Conservation (phyloP, 2,888 invertebrate genomes). For the Salpingus planirostris region DNA sequence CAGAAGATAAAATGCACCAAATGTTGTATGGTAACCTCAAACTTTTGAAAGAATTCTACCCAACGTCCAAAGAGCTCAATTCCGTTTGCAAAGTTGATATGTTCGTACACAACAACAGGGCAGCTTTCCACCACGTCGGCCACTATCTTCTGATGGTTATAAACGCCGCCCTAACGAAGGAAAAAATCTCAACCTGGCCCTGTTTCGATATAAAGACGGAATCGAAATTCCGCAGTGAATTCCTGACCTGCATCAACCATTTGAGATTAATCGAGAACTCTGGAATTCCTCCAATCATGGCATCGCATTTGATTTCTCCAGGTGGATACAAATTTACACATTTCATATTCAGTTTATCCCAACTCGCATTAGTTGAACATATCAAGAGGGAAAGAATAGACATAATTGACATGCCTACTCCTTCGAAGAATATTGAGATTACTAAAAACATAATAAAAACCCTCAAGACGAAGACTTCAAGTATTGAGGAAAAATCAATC, state of each 20-base stretch:
- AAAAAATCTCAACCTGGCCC: constrained; percentile 31
- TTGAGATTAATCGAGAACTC: constrained; percentile 27
- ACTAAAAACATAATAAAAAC: no score
- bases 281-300: constrained; percentile 30
- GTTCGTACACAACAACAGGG: constrained; percentile 37
- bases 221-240: constrained; percentile 31
- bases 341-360: constrained; percentile 35
- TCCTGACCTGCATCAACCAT: constrained; percentile 30
- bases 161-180: constrained; percentile 27
- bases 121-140: constrained; percentile 32
- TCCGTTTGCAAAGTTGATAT: constrained; percentile 32
- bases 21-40: constrained; percentile 29
- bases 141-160: constrained; percentile 33
- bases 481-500: no score
- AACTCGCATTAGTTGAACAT: constrained; percentile 29
- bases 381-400: constrained; percentile 21
- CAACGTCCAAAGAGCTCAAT: constrained; percentile 28
- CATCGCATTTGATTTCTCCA: constrained; percentile 36
- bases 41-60: constrained; percentile 26
- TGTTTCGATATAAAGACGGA: constrained; percentile 28
- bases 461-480: no score
- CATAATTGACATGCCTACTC: no score
- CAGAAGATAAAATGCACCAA: constrained; percentile 14
- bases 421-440: no score
- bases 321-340: constrained; percentile 33